Evolutionary conservation across 2,113 vertebrate genomes (phyloP), one percentile per base, ranked within the genome.

Genomic region (Cinclus mexicanus): DNA sequence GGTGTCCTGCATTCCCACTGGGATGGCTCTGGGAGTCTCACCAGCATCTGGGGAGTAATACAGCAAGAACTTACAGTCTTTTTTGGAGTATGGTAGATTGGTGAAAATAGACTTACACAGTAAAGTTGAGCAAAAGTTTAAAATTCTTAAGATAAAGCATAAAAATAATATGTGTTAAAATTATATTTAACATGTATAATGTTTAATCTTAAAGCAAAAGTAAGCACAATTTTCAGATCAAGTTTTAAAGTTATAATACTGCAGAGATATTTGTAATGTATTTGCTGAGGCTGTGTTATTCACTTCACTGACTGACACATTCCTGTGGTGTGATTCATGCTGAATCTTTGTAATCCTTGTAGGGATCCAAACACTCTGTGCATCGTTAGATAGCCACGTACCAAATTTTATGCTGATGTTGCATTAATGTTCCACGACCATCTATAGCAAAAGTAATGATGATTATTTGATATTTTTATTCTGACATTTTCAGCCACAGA

Each of bases 1-100:
- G 33, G 10, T 12, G 1, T 9, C 2, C 6, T 74, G 5, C 39
- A 7, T 9, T 49, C 9, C 7, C 20, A 1, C 14, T 25, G 13
- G 16, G 13, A 4, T 6, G 21, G 13, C 52, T 46, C 33, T 29
- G 4, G 18, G 39, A 33, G 37, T 26, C 37, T 53, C 61, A 15
- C 3, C 12, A 47, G 59, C 19, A 14, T 79, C 35, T 56, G 75
- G 37, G 63, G 31, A 57, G 18, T 46, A 61, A 26, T 37, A 19
- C 41, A 23, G 5, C 53, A 57, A 75, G 47, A 68, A 20, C 12
- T 6, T 47, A 4, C 3, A 26, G 33, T 37, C 49, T 19, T 57
- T n/a, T 86, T 74, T 52, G 49, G 21, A 31, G 5, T 35, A 14
- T 4, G 46, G 50, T 42, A 59, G 17, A 33, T 35, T 60, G 31